Percentiles rank a stretch among this genome's conserved stretches.
These are phyloP conservation scores for Dipodomys spectabilis DNA, from an alignment of 2,113 vertebrate species.

Conservation along the genomic window DNA sequence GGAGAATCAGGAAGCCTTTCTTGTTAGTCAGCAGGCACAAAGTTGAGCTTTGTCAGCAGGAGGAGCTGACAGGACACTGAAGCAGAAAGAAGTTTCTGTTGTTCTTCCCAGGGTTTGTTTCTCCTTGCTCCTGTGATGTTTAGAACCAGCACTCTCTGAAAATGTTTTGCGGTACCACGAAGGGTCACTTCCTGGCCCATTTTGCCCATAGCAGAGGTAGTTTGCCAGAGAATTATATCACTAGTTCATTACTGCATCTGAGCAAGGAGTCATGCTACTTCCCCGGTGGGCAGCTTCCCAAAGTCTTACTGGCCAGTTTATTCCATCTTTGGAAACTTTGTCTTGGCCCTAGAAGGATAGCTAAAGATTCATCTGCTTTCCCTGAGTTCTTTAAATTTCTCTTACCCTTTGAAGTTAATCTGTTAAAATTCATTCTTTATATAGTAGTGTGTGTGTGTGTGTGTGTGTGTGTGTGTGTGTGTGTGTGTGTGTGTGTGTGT, in stretches of 20 bases:
- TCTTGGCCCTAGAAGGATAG: not conserved
- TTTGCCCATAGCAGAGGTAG: not conserved
- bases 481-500: not conserved
- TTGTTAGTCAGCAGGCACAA: not conserved
- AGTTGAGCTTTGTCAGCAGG: not conserved
- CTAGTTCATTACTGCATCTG: no score
- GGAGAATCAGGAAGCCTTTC: not conserved
- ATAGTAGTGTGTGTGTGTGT: constrained; percentile 3
- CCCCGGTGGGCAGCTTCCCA: not conserved
- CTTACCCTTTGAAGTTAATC: not conserved
- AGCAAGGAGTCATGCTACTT: not conserved
- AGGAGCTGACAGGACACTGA: not conserved
- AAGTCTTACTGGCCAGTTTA: not conserved
- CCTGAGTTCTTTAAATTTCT: not conserved
- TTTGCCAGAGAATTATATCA: not conserved
- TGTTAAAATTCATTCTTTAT: constrained; percentile 30
- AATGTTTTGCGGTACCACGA: not conserved
- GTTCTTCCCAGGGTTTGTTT: not conserved
- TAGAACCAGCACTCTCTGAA: not conserved
- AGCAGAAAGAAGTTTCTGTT: not conserved
- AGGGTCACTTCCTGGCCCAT: not conserved
- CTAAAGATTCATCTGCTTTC: not conserved
- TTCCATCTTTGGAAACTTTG: not conserved
- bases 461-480: not conserved
- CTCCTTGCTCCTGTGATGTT: not conserved